Evolutionary conservation across 2,888 invertebrate genomes (phyloP).

Genomic region (Xanthorhoe designata): DNA sequence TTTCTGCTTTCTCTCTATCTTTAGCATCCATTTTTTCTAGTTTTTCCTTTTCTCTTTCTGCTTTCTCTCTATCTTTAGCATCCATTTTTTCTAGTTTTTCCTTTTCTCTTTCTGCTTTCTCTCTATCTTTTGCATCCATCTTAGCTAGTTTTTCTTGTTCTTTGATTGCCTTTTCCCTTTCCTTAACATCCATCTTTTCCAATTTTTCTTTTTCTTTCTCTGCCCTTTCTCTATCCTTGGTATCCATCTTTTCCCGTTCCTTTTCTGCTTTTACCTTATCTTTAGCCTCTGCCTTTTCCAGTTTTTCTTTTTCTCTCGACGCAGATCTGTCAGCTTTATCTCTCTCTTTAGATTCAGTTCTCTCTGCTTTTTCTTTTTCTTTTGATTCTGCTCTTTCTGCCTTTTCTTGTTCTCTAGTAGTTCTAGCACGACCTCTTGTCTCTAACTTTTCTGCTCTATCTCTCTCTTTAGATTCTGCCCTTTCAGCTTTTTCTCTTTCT

Average conservation of each 20-base stretch:
- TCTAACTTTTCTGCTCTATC: conserved; percentile 24
- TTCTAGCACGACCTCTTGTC: neutral
- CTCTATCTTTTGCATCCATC: no score
- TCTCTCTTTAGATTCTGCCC: conserved; percentile 24
- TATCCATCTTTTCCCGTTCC: conserved; percentile 23
- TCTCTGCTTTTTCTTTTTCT: conserved; percentile 29
- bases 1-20: conserved; percentile 17
- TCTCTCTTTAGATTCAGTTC: conserved; percentile 24
- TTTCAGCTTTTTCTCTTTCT: conserved; percentile 18
- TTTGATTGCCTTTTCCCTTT: conserved; percentile 19
- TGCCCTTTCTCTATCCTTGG: conserved; percentile 25
- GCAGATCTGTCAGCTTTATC: conserved; percentile 20
- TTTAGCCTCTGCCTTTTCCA: conserved; percentile 6
- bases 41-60: conserved; percentile 30
- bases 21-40: conserved; percentile 19
- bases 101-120: conserved; percentile 2
- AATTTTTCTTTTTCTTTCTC: conserved; percentile 25
- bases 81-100: conserved; percentile 23
- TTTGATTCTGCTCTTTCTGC: conserved; percentile 24
- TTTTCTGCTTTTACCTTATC: conserved; percentile 24
- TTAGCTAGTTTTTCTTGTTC: conserved; percentile 24
- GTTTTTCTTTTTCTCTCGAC: conserved; percentile 11
- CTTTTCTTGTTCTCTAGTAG: conserved; percentile 29
- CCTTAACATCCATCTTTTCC: conserved; percentile 20
- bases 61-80: conserved; percentile 24